Conservation (phyloP, 2,113 vertebrate species). For the Plotosus lineatus region DNA sequence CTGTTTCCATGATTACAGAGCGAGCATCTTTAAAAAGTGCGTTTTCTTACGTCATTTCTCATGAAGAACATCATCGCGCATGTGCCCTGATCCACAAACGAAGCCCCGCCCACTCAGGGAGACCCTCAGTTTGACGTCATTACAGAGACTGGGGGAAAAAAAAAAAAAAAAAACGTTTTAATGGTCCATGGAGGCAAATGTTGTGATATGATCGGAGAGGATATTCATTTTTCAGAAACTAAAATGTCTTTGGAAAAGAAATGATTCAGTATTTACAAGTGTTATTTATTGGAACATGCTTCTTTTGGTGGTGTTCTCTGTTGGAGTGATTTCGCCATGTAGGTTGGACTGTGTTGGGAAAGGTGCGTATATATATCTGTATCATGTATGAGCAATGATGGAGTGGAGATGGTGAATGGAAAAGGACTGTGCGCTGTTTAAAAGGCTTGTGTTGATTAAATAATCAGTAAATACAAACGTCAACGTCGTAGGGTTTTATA, state of each 20-base stretch:
- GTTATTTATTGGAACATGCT: constrained; percentile 48
- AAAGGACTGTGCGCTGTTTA: background rate
- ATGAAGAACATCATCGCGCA: background rate
- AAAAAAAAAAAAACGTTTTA: constrained; percentile 22
- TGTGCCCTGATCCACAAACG: background rate
- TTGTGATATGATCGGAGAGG: constrained; percentile 39
- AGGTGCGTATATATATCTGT: constrained; percentile 45
- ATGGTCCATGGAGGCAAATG: background rate
- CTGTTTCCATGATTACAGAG: background rate
- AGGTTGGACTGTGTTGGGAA: constrained; percentile 18
- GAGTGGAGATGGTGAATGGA: background rate
- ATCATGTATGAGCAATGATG: background rate
- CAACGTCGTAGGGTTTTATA: no score
- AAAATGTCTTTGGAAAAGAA: no score
- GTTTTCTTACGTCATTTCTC: background rate
- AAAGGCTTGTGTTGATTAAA: background rate
- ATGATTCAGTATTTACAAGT: no score
- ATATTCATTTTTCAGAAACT: background rate
- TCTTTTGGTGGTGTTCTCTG: constrained; percentile 25
- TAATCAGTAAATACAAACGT: background rate
- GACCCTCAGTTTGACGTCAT: constrained; percentile 48
- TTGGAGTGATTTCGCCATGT: constrained; percentile 15
- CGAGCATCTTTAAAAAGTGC: background rate
- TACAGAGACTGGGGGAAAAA: constrained; percentile 34
- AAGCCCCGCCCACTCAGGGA: constrained; percentile 48